Percentiles rank a stretch among this genome's conserved stretches.
These are phyloP conservation scores for Sphaerodactylus townsendi DNA, from an alignment of 2,113 vertebrate genomes.

Conservation along the genomic window DNA sequence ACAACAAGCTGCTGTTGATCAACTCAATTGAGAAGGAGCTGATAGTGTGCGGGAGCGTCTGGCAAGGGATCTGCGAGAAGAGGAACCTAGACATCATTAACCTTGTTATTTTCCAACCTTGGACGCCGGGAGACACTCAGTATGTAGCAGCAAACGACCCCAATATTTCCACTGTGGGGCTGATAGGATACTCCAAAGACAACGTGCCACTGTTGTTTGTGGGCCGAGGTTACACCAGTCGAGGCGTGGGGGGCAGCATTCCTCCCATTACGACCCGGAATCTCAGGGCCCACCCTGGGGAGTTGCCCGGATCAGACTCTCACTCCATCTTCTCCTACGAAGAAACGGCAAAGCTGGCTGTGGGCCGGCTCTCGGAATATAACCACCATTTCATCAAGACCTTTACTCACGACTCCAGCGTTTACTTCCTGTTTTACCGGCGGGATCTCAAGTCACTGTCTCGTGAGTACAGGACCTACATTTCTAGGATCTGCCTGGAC, in stretches of 20 bases:
- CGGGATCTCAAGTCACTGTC: conserved; percentile 90
- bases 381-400: conserved; percentile 95
- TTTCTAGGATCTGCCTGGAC: conserved; percentile 91
- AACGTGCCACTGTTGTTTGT: conserved; percentile 89
- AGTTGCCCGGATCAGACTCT: conserved; percentile 70
- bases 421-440: conserved; percentile 96
- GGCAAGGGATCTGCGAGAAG: conserved; percentile 95
- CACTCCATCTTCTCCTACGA: conserved; percentile 95
- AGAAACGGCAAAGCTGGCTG: conserved; percentile 93
- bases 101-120: conserved; percentile 82
- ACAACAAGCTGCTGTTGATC: conserved; percentile 93
- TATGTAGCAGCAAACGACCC: conserved; percentile 96
- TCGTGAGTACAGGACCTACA: conserved; percentile 89
- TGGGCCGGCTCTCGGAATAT: conserved; percentile 92
- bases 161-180: conserved; percentile 91
- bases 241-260: conserved; percentile 84
- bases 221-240: conserved; percentile 92
- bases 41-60: conserved; percentile 91
- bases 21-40: conserved; percentile 83
- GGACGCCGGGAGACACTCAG: conserved; percentile 91
- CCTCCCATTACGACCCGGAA: conserved; percentile 94
- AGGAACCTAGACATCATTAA: conserved; percentile 79
- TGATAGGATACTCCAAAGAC: conserved; percentile 82
- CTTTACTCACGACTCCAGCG: conserved; percentile 82
- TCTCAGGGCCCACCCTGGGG: conserved; percentile 62